A percentile compares a stretch with the other conserved stretches of the same genome.
These are phyloP conservation scores for Lepidurus couesii DNA, from an alignment of 1,140 invertebrate species.

Conservation along the genomic window DNA sequence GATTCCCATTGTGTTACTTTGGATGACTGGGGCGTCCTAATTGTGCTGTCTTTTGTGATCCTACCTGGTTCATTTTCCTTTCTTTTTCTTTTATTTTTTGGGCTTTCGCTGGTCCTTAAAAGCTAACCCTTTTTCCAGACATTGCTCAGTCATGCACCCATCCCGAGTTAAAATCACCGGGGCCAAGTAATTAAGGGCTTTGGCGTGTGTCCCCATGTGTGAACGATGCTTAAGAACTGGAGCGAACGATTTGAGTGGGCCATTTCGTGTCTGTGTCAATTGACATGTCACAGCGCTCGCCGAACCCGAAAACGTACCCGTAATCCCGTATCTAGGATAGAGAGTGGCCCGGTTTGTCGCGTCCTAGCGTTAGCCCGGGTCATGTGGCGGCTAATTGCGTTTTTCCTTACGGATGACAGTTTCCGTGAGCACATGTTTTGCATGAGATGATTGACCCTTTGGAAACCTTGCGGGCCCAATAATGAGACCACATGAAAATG, in stretches of 20 bases:
- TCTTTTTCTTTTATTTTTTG: too few relatives aligned
- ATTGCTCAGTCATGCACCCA: neutral
- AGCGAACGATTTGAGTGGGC: neutral
- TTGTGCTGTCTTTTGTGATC: neutral
- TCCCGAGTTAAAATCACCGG: neutral
- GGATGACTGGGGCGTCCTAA: neutral
- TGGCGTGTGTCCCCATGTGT: neutral
- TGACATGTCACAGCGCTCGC: neutral
- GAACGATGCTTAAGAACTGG: neutral
- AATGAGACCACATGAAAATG: neutral
- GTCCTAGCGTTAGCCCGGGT: too few relatives aligned
- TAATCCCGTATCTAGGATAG: too few relatives aligned
- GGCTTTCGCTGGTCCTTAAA: too few relatives aligned
- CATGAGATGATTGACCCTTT: neutral
- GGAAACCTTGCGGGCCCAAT: neutral
- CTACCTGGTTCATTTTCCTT: neutral
- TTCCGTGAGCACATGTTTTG: neutral
- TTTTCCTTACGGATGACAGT: neutral
- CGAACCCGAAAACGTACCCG: too few relatives aligned
- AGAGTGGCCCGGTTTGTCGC: too few relatives aligned
- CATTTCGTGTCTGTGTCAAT: conserved; percentile 7
- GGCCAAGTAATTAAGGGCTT: neutral
- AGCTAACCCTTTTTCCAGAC: neutral
- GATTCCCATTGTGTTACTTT: conserved; percentile 12
- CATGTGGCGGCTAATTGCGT: neutral